Conservation (phyloP, 2,797 vertebrate species). For the Liparis tanakae region DNA sequence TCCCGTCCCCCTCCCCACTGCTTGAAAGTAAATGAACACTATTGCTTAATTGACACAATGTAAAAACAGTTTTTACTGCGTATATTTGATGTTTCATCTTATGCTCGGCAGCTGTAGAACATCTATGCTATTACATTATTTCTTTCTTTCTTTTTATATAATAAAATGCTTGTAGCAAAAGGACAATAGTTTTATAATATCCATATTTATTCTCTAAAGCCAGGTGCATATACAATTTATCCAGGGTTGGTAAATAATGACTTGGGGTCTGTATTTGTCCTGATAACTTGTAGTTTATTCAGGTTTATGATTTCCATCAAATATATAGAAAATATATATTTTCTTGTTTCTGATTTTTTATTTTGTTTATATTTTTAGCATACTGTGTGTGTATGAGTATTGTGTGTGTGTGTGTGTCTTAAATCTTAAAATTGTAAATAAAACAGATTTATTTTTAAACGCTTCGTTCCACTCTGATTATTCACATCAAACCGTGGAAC, state of each 20-base stretch:
- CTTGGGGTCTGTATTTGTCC: slow-evolving; percentile 2
- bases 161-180: background rate
- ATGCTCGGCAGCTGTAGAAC: background rate
- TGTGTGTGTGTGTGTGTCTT: too few relatives aligned
- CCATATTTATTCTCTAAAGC: background rate
- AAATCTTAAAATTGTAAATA: background rate
- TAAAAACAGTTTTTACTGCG: background rate
- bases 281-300: background rate
- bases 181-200: background rate
- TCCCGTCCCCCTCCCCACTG: slow-evolving; percentile 16
- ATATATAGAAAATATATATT: background rate
- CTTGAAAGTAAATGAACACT: slow-evolving; percentile 16
- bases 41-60: background rate
- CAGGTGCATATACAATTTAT: background rate
- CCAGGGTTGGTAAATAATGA: background rate
- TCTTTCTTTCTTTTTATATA: background rate
- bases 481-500: slow-evolving; percentile 4
- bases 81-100: background rate
- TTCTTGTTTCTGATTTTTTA: too few relatives aligned
- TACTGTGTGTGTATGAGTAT: background rate
- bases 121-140: background rate
- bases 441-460: background rate
- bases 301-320: background rate
- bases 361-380: background rate
- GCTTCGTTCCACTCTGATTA: background rate